Conservation (phyloP, 2,797 vertebrate species). For the Sebastolobus alascanus region DNA sequence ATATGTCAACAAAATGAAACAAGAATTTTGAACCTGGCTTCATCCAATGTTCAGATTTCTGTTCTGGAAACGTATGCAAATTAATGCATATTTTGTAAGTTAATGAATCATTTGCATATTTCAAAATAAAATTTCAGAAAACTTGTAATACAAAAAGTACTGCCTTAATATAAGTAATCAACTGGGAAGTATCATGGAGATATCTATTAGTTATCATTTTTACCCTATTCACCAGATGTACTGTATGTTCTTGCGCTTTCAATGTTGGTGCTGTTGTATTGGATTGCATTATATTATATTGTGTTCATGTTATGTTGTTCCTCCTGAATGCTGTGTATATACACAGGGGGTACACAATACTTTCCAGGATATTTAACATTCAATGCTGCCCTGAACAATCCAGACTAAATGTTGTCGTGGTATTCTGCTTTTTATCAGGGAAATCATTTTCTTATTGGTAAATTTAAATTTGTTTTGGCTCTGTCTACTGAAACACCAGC, state of each 20-base stretch:
- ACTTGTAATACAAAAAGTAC: too few species aligned
- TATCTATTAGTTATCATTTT: too few species aligned
- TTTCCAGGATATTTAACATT: conserved; percentile 27
- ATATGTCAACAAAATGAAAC: too few species aligned
- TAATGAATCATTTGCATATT: too few species aligned
- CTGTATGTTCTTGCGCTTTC: background rate
- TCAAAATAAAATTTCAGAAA: too few species aligned
- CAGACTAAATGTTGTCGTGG: conserved; percentile 18
- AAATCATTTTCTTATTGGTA: conserved; percentile 31
- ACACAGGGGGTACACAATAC: background rate
- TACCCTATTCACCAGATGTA: too few species aligned
- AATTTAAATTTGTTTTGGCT: conserved; percentile 25
- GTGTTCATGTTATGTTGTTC: background rate
- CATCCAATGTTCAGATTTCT: too few species aligned
- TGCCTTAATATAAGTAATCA: too few species aligned
- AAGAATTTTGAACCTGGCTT: too few species aligned
- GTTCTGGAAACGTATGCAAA: too few species aligned
- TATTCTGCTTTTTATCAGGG: conserved; percentile 22
- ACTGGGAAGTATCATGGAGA: too few species aligned
- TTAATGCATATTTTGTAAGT: too few species aligned
- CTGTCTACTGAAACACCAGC: background rate
- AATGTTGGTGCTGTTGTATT: background rate
- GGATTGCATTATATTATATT: background rate
- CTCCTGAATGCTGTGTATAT: conserved; percentile 10
- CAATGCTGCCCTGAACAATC: background rate